phyloP scores from a whole-genome alignment of 2,888 invertebrate species.

The Xiphydria camelus region DNA sequence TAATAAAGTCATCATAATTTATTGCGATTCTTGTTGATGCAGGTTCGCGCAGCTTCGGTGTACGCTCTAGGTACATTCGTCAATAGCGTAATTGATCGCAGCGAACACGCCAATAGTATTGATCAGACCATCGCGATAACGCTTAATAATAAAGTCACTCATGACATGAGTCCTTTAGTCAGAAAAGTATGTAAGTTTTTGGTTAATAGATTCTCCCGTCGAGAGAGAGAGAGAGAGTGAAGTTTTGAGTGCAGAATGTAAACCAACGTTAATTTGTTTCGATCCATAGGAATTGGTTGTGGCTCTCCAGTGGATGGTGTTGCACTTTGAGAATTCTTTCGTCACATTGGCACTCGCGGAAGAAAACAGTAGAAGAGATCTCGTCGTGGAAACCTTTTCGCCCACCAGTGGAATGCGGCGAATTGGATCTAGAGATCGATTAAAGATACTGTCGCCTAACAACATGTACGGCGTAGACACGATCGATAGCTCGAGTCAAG shows the following conservation, averaged over 20 bases:
- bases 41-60: constrained; percentile 90
- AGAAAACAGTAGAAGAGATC: constrained; percentile 58
- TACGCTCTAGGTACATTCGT: constrained; percentile 95
- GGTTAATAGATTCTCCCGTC: not conserved
- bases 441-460: constrained; percentile 55
- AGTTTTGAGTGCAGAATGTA: not conserved
- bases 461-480: constrained; percentile 44
- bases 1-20: constrained; percentile 11
- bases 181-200: constrained; percentile 62
- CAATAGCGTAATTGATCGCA: constrained; percentile 79
- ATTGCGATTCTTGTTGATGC: too few species aligned
- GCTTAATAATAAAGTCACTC: constrained; percentile 74
- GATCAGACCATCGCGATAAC: constrained; percentile 91
- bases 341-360: constrained; percentile 71
- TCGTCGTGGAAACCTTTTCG: constrained; percentile 51
- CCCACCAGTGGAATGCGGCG: constrained; percentile 55
- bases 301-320: constrained; percentile 83
- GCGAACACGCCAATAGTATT: constrained; percentile 91
- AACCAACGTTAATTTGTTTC: constrained; percentile 6
- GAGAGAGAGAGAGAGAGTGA: constrained; percentile 2
- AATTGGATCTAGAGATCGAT: constrained; percentile 57
- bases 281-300: constrained; percentile 74
- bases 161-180: constrained; percentile 88
- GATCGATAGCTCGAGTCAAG: constrained; percentile 54
- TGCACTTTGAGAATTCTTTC: constrained; percentile 87